These are phyloP conservation scores for Dolomedes plantarius DNA, from an alignment of 2,888 invertebrate genomes.

Conservation along the genomic window DNA sequence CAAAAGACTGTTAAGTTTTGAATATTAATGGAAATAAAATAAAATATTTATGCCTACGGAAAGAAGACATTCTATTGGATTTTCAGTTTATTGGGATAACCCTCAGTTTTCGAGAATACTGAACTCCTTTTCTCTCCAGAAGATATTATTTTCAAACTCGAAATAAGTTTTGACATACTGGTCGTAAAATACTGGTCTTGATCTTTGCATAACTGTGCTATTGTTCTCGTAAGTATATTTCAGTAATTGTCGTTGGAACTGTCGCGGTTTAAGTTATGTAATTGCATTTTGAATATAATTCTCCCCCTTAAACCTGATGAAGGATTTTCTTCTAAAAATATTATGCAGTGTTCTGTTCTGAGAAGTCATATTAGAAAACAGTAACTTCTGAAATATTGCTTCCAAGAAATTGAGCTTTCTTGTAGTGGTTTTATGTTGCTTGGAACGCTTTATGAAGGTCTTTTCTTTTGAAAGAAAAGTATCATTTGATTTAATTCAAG, in stretches of 20 bases:
- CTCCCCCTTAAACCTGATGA: not conserved
- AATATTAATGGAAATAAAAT: not conserved
- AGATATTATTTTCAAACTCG: not conserved
- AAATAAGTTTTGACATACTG: not conserved
- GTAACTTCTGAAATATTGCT: not conserved
- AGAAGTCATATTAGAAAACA: not conserved
- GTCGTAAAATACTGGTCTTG: not conserved
- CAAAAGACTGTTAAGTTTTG: too few species aligned
- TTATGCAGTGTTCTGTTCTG: not conserved
- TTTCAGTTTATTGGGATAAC: not conserved
- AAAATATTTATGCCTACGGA: not conserved
- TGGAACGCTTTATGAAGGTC: too few species aligned
- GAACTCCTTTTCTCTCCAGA: not conserved
- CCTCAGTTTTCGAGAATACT: not conserved
- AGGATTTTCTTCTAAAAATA: not conserved
- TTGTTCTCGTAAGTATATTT: not conserved
- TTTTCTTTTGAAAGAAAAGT: too few species aligned
- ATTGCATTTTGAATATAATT: not conserved
- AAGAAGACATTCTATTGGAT: not conserved
- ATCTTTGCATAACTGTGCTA: not conserved
- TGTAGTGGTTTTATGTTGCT: too few species aligned
- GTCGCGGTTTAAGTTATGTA: not conserved
- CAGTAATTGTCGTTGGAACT: not conserved
- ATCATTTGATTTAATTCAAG: too few species aligned
- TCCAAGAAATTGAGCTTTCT: too few species aligned